Conservation (phyloP, 2,113 vertebrate species). For the Anhinga rufa region DNA sequence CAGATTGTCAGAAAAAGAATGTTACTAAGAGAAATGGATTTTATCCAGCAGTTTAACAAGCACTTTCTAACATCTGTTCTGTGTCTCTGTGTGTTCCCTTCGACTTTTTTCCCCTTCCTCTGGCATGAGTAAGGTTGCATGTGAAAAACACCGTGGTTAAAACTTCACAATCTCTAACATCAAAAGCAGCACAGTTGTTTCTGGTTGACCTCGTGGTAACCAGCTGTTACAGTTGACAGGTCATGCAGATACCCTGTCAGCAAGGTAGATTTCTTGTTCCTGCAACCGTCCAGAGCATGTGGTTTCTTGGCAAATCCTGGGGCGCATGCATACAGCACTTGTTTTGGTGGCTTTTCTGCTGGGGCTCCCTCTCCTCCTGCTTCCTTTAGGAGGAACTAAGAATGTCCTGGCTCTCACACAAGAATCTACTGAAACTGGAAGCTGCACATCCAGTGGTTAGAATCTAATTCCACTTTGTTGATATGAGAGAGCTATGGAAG, state of each 20-base stretch:
- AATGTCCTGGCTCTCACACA: background rate
- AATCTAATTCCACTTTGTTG: background rate
- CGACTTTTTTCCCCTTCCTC: background rate
- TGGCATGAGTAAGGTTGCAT: background rate
- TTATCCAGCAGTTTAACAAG: background rate
- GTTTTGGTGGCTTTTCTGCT: background rate
- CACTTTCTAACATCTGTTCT: background rate
- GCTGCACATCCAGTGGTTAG: background rate
- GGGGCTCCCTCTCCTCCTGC: background rate
- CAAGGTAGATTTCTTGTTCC: background rate
- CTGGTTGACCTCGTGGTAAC: background rate
- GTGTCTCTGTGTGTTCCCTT: background rate
- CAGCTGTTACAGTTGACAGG: background rate
- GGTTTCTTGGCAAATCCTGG: background rate
- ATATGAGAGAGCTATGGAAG: background rate
- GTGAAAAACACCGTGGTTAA: accelerated
- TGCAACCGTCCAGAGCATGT: background rate
- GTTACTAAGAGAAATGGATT: background rate
- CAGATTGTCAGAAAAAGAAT: background rate
- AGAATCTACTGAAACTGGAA: background rate
- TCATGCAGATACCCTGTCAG: background rate
- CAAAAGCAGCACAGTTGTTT: background rate
- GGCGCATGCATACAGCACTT: background rate
- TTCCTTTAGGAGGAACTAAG: background rate
- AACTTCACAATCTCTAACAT: background rate